phyloP scores from a whole-genome alignment of 2,888 invertebrate genomes.

The Drosophila dives region DNA sequence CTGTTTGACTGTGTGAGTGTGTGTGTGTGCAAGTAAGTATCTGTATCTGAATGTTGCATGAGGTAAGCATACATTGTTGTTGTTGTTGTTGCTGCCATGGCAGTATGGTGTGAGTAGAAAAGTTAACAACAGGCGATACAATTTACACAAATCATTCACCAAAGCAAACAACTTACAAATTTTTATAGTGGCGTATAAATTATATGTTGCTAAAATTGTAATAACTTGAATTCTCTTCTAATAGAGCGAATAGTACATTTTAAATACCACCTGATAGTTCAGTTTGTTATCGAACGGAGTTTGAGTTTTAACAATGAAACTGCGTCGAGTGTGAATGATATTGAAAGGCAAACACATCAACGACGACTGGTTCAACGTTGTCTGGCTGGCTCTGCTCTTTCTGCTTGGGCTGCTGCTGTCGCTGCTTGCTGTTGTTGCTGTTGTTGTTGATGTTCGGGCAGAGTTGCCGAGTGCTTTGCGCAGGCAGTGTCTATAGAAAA shows the following conservation, averaged over 20 bases:
- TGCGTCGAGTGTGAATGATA: slow-evolving; percentile 60
- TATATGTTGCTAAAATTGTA: not conserved
- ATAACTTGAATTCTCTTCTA: not conserved
- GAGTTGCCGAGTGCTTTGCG: slow-evolving; percentile 63
- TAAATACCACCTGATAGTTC: not conserved
- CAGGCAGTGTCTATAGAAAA: slow-evolving; percentile 50
- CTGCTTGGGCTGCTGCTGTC: slow-evolving; percentile 44
- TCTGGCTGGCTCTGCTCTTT: slow-evolving; percentile 51
- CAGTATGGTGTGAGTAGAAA: slow-evolving; percentile 57
- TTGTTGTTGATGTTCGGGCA: slow-evolving; percentile 54
- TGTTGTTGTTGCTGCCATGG: slow-evolving; percentile 28
- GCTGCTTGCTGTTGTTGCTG: slow-evolving; percentile 26
- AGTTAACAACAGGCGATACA: slow-evolving; percentile 50
- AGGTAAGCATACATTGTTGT: slow-evolving; percentile 72
- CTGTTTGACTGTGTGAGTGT: slow-evolving; percentile 22
- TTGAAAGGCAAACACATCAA: slow-evolving; percentile 69
- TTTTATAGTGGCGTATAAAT: not conserved
- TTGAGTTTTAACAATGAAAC: slow-evolving; percentile 6
- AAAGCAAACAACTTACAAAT: not conserved
- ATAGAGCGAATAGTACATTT: not conserved
- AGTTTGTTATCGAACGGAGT: not conserved
- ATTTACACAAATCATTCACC: slow-evolving; percentile 36
- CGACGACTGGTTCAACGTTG: slow-evolving; percentile 66
- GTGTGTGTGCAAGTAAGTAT: slow-evolving; percentile 41
- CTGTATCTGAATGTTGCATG: slow-evolving; percentile 71